These are phyloP conservation scores for Alethe diademata DNA, from an alignment of 2,113 vertebrate species.

Conservation along the genomic window DNA sequence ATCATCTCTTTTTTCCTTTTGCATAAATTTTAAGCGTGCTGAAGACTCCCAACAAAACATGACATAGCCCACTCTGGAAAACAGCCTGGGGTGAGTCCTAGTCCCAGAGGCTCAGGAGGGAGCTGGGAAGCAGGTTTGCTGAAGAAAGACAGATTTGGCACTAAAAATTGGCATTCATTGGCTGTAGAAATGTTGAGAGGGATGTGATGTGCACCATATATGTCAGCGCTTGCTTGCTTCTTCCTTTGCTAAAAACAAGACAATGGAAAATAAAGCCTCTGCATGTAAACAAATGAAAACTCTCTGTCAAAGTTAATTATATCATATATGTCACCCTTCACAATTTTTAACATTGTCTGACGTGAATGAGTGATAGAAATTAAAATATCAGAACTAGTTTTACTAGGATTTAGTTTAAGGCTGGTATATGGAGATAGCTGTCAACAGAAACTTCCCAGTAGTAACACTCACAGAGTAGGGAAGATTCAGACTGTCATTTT, in stretches of 20 bases:
- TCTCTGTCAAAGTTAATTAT: neutral
- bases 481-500: slow-evolving; percentile 1
- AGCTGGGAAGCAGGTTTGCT: neutral
- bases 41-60: neutral
- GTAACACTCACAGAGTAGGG: neutral
- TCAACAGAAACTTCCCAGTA: slow-evolving; percentile 17
- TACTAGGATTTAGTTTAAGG: slow-evolving; percentile 18
- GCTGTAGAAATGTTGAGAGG: neutral
- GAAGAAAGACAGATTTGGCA: neutral
- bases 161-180: neutral
- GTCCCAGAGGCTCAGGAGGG: neutral
- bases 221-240: neutral
- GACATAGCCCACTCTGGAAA: neutral
- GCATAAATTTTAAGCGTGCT: slow-evolving; percentile 27
- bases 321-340: neutral
- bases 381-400: slow-evolving; percentile 33
- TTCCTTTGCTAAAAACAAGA: neutral
- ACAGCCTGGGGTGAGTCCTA: neutral
- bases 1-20: slow-evolving; percentile 20
- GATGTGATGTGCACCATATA: neutral
- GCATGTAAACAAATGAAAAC: slow-evolving; percentile 33
- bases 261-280: slow-evolving; percentile 18
- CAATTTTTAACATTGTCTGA: slow-evolving; percentile 9
- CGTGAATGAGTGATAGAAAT: slow-evolving; percentile 37
- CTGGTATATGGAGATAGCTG: neutral